These are phyloP conservation scores for Sipha maydis DNA, from an alignment of 2,888 invertebrate species.

Conservation along the genomic window DNA sequence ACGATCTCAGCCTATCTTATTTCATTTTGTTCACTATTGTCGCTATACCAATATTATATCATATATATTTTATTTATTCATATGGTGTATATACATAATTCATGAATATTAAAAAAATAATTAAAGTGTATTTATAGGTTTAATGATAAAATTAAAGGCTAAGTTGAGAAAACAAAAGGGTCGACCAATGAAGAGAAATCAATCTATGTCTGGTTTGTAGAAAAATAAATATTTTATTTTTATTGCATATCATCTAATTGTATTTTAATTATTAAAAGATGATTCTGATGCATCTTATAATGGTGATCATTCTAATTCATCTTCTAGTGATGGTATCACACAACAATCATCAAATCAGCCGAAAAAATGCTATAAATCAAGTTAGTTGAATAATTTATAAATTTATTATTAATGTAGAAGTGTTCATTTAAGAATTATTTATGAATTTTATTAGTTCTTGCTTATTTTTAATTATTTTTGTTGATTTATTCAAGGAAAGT, in stretches of 20 bases:
- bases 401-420: neutral
- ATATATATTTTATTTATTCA: too few species aligned
- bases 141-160: slow-evolving; percentile 24
- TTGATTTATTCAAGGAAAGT: neutral
- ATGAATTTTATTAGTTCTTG: neutral
- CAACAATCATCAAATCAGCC: neutral
- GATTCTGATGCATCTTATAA: slow-evolving; percentile 5
- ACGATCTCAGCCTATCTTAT: too few species aligned
- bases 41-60: too few species aligned
- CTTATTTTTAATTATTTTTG: neutral
- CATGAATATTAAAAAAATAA: neutral
- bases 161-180: neutral
- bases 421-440: neutral
- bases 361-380: slow-evolving; percentile 15
- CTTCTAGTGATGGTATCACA: neutral
- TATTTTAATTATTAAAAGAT: neutral
- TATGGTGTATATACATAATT: neutral
- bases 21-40: too few species aligned
- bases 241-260: neutral
- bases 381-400: neutral
- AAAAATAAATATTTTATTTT: neutral
- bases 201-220: neutral
- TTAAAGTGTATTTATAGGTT: slow-evolving; percentile 12
- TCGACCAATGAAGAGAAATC: neutral
- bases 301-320: slow-evolving; percentile 6